Percentiles rank a stretch among this genome's conserved stretches.
Conservation (phyloP, 2,113 vertebrate species). For the Pseudolaguvia tuberculata region DNA sequence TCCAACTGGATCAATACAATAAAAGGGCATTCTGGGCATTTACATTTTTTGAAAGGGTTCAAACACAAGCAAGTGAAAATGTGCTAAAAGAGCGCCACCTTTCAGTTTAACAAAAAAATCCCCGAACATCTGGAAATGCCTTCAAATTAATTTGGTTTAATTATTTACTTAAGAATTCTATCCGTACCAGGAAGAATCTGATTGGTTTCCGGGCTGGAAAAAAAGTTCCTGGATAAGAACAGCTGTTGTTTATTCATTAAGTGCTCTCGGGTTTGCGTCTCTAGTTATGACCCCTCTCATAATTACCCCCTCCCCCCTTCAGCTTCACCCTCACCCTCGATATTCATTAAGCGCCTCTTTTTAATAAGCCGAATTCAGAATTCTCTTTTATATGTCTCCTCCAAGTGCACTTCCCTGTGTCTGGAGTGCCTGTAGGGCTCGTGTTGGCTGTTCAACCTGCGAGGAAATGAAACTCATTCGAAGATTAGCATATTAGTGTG, state of each 20-base stretch:
- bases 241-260: conserved; percentile 29
- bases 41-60: background rate
- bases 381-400: conserved; percentile 6
- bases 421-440: too few relatives aligned
- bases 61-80: background rate
- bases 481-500: background rate
- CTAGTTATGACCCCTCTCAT: background rate
- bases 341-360: conserved; percentile 19
- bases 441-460: too few relatives aligned
- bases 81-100: too few relatives aligned
- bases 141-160: background rate
- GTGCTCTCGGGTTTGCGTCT: conserved; percentile 3
- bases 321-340: background rate
- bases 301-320: background rate
- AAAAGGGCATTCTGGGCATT: background rate
- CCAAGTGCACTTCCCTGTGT: conserved; percentile 10
- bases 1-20: background rate
- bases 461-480: background rate
- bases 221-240: background rate
- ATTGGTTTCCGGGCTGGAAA: background rate
- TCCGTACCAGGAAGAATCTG: background rate
- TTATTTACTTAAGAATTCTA: background rate
- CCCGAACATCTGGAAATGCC: background rate
- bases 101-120: too few relatives aligned
- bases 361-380: conserved; percentile 39